Evolutionary conservation across 2,113 vertebrate genomes (phyloP).

Genomic region (Athene cunicularia): DNA sequence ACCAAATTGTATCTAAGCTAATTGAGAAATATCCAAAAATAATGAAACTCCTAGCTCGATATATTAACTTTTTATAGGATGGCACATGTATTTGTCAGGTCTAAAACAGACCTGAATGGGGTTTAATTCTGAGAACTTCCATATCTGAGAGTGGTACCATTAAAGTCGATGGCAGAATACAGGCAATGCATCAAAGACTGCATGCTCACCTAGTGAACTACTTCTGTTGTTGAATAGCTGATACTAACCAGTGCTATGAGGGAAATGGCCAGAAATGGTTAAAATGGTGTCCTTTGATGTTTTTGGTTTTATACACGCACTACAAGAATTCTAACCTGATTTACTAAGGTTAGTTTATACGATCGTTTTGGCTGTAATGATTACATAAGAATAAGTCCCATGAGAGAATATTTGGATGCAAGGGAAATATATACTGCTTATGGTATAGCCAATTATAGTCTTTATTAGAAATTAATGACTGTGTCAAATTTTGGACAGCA

Average conservation of each 20-base stretch:
- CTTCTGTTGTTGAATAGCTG: not conserved
- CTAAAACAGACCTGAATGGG: not conserved
- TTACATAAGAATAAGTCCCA: not conserved
- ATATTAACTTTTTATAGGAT: not conserved
- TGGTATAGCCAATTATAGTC: not conserved
- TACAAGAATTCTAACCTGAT: not conserved
- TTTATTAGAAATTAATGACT: slow-evolving; percentile 32
- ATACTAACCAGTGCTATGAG: not conserved
- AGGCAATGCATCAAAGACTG: not conserved
- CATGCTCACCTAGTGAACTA: not conserved
- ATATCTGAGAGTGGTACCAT: not conserved
- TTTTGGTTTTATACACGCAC: not conserved
- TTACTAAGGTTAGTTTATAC: not conserved
- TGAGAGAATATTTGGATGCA: not conserved
- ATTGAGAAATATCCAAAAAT: not conserved
- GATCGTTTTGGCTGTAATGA: not conserved
- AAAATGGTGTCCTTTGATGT: not conserved
- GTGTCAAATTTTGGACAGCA: slow-evolving; percentile 15
- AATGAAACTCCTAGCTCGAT: not conserved
- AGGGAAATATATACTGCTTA: slow-evolving; percentile 3
- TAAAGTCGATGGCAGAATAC: not conserved
- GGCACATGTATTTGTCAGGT: not conserved
- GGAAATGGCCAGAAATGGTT: not conserved
- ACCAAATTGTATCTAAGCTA: not conserved
- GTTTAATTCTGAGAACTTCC: not conserved